Evolutionary conservation across 2,888 invertebrate species (phyloP), one percentile per base, ranked within the genome.

Genomic region (Aphidoletes aphidimyza): DNA sequence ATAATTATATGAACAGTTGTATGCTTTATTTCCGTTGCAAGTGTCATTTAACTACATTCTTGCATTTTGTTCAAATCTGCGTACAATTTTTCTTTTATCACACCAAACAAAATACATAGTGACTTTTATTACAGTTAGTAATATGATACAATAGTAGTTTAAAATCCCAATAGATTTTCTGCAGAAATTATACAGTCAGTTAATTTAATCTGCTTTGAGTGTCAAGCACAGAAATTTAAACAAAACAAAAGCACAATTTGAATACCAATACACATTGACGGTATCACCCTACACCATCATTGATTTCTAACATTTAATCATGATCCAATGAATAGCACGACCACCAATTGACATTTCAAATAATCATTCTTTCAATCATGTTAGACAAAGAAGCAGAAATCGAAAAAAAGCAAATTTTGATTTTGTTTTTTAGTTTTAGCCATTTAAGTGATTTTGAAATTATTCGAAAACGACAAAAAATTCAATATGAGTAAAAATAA

Each of bases 341-440:
- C n/a, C 59, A 47, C 47, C 19, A 47, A 47, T 17, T 17, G 19
- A n/a, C n/a, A 22, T 22, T 54, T 54, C 22, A n/a, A 54, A 11
- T 6, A 54, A 22, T 54, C 54, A 54, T 54, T 69, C 2, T 19
- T 8, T 69, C 26, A 54, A 54, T 54, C 54, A 54, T 54, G 30
- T 30, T 69, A 14, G 69, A 30, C n/a, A 9, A 6, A n/a, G 54
- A 81, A 6, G 39, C n/a, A 2, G 34, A 78, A 36, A 36, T 36
- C 6, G 36, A 78, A 9, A 19, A 78, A 34, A 17, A 36, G 36
- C 8, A 37, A 34, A 78, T 36, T 34, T 78, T 19, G 34, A 2
- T 78, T 81, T 81, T 37, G 81, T 81, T 37, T 81, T 81, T n/a
- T 81, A 81, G 81, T 81, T 81, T 81, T 81, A 81, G 81, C 37